A percentile compares a stretch with the other conserved stretches of the same genome.
Evolutionary conservation across 2,888 invertebrate species (phyloP).

Genomic region (Eilema sororculum): DNA sequence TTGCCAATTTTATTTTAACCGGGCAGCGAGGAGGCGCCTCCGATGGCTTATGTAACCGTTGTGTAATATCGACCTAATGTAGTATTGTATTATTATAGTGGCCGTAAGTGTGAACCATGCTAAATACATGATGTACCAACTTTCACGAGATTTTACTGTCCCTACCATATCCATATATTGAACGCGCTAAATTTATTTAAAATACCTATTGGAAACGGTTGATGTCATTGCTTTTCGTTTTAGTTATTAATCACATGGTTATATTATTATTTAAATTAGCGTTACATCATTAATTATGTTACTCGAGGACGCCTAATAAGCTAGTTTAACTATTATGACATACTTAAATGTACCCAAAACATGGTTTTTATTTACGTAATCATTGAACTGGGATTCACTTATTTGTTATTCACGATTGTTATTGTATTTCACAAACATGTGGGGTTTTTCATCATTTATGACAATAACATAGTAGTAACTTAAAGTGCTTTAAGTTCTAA

Average conservation of each 20-base stretch:
- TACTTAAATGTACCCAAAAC: slow-evolving; percentile 26
- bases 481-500: background rate
- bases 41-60: slow-evolving; percentile 58
- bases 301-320: slow-evolving; percentile 23
- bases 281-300: slow-evolving; percentile 13
- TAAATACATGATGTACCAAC: slow-evolving; percentile 66
- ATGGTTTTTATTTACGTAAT: slow-evolving; percentile 29
- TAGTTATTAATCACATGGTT: slow-evolving; percentile 7
- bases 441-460: background rate
- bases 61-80: slow-evolving; percentile 57
- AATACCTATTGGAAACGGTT: background rate
- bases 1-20: slow-evolving; percentile 6
- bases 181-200: slow-evolving; percentile 14
- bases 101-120: slow-evolving; percentile 71
- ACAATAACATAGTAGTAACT: too few relatives aligned
- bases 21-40: slow-evolving; percentile 27
- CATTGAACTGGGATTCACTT: background rate
- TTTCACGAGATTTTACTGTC: slow-evolving; percentile 68
- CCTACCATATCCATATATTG: slow-evolving; percentile 48
- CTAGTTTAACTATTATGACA: background rate
- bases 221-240: background rate
- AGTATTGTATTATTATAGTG: slow-evolving; percentile 63
- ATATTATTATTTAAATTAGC: slow-evolving; percentile 2
- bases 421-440: background rate
- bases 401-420: background rate